Evolutionary conservation across 2,888 invertebrate genomes (phyloP), one percentile per base, ranked within the genome.

Genomic region (Thelaira solivaga): DNA sequence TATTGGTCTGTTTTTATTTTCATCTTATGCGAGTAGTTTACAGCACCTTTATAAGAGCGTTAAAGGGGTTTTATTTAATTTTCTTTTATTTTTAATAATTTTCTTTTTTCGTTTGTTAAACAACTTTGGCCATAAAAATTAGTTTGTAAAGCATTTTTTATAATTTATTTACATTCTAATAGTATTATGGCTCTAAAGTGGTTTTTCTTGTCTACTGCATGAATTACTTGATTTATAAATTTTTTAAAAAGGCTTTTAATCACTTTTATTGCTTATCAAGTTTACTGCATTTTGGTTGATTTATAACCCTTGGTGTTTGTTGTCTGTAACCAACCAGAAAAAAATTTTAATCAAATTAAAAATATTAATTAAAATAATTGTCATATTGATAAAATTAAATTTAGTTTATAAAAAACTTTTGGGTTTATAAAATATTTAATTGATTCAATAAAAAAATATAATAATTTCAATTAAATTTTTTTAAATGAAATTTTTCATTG

Each of bases 71-170:
- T 36, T 13, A 5, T 45, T 41, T 11, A 4, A 10, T 5, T 45
- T 3, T 45, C 6, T 22, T 73, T 5, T 4, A 8, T 57, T 41
- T 22, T 8, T 2, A 18, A 20, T 26, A 31, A 8, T 13, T 34
- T 51, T 43, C n/a, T n/a, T n/a, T n/a, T n/a, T n/a, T n/a, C n/a
- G n/a, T n/a, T 65, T 49, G 59, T 59, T 73, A 43, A 73, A 45
- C 13, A 34, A 20, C 53, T 67, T 67, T 53, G 43, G 10, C 18
- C 34, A 74, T 67, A 36, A 61, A 61, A 45, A 29, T 51, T 22
- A 22, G 5, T n/a, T 49, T 26, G 47, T 47, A 51, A 43, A 43
- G 51, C 1, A 7, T 59, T 65, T 65, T 64, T 59, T 59, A 73
- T 64, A 64, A 16, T 34, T 41, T 49, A 36, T 71, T 49, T 61